phyloP scores from a whole-genome alignment of 2,888 invertebrate genomes.

The Hirtodrosophila histrioides region DNA sequence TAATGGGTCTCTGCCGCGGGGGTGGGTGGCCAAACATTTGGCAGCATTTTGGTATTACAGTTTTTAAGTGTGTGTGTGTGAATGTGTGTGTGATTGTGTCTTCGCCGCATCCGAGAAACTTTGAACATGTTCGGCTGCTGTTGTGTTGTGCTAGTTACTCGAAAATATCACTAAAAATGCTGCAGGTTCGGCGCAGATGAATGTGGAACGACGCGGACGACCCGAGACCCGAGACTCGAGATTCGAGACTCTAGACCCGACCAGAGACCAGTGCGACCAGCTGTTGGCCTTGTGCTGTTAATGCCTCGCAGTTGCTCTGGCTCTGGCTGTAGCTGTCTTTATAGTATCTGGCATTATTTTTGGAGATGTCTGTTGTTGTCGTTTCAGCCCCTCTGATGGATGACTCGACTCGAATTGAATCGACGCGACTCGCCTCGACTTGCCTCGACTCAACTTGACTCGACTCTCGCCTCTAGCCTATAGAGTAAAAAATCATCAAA shows the following conservation, averaged over 20 bases:
- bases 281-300: constrained; percentile 67
- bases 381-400: constrained; percentile 51
- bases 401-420: constrained; percentile 49
- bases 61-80: constrained; percentile 37
- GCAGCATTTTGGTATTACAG: constrained; percentile 73
- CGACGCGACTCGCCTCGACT: constrained; percentile 16
- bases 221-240: constrained; percentile 32
- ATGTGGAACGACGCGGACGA: constrained; percentile 58
- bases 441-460: constrained; percentile 19
- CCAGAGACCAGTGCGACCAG: constrained; percentile 53
- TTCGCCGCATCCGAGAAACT: constrained; percentile 71
- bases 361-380: constrained; percentile 55
- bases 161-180: constrained; percentile 73
- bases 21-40: constrained; percentile 70
- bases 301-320: constrained; percentile 44
- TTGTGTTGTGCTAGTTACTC: constrained; percentile 69
- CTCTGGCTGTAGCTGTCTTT: constrained; percentile 32
- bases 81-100: constrained; percentile 29
- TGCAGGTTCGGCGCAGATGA: constrained; percentile 63
- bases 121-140: constrained; percentile 72
- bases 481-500: constrained; percentile 42
- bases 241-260: constrained; percentile 25
- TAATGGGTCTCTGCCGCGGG: constrained; percentile 69
- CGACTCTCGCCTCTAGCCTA: constrained; percentile 5
- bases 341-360: constrained; percentile 56